Evolutionary conservation across 2,797 vertebrate genomes (phyloP), one percentile per base, ranked within the genome.

Genomic region (Triplophysa bombifrons): DNA sequence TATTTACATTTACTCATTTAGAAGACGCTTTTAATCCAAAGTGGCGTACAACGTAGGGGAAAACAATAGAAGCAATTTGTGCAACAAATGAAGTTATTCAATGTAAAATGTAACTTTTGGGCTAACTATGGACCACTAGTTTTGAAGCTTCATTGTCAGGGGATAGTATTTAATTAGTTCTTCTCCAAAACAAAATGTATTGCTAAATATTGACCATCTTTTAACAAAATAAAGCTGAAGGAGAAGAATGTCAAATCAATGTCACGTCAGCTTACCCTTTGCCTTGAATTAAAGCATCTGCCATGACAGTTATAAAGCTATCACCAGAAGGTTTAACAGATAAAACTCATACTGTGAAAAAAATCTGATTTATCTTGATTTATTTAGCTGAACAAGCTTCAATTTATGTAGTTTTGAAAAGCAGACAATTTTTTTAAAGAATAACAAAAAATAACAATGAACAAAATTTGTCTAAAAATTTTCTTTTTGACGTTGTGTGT

Each of bases 211-310:
- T 50, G 17, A 9, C 1, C 19, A 46, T 14, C 58, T 81, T 76
- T 56, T 11, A 22, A 53, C 22, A 27, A 66, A 61, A 83, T 72
- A 78, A 27, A 44, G 0, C 17, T 22, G 61, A 34, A 1, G 13
- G 38, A 44, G 0, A 13, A 22, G 53, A 34, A 2, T 7, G 66
- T 16, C 44, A 17, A 38, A 19, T 17, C 74, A 76, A 82, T 77
- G 83, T 81, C 73, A 77, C 44, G 72, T 74, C 55, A 74, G 20
- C 38, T 61, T 30, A 72, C 66, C 20, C 20, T 30, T 50, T 71
- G 67, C 83, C 83, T 85, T 86, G 82, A 86, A 67, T 71, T 51
- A 74, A 81, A 81, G 66, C 80, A 76, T 66, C 74, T 80, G 82
- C 84, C 82, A 73, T 80, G 80, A 78, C 66, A 63, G 63, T 17